Conservation (phyloP, 2,888 invertebrate species). For the Tenthredo livida region DNA sequence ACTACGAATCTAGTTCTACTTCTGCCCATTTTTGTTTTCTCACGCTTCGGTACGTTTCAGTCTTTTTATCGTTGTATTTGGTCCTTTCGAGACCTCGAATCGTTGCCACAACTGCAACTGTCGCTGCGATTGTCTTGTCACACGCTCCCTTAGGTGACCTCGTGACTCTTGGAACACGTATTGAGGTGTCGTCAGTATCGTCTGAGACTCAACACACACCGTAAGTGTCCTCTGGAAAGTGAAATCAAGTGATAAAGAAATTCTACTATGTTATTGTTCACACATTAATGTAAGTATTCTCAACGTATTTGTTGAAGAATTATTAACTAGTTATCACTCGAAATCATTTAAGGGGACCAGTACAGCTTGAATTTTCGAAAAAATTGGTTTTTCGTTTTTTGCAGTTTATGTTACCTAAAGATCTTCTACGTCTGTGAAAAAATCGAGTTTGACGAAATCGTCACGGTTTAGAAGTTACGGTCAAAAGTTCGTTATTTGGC, state of each 20-base stretch:
- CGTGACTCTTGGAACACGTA: background rate
- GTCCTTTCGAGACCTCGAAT: background rate
- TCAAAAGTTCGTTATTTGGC: too few relatives aligned
- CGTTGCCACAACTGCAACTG: background rate
- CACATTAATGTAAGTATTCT: background rate
- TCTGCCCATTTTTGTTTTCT: background rate
- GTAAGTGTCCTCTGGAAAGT: background rate
- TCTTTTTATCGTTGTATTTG: background rate
- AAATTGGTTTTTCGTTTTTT: too few relatives aligned
- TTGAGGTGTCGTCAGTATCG: background rate
- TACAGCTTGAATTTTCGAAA: too few relatives aligned
- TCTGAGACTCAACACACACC: background rate
- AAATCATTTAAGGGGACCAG: too few relatives aligned
- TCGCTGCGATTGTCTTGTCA: background rate
- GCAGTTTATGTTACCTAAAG: too few relatives aligned
- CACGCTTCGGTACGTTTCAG: background rate
- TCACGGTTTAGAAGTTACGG: too few relatives aligned
- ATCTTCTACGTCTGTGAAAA: too few relatives aligned
- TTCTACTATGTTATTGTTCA: too few relatives aligned
- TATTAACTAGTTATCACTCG: background rate
- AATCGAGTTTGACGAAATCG: too few relatives aligned
- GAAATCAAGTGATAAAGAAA: background rate
- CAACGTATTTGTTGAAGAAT: background rate
- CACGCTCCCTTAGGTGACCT: background rate
- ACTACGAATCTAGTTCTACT: constrained; percentile 9